A percentile compares a stretch with the other conserved stretches of the same genome.
Conservation (phyloP, 2,113 vertebrate species). For the Grammomys dolichurus region DNA sequence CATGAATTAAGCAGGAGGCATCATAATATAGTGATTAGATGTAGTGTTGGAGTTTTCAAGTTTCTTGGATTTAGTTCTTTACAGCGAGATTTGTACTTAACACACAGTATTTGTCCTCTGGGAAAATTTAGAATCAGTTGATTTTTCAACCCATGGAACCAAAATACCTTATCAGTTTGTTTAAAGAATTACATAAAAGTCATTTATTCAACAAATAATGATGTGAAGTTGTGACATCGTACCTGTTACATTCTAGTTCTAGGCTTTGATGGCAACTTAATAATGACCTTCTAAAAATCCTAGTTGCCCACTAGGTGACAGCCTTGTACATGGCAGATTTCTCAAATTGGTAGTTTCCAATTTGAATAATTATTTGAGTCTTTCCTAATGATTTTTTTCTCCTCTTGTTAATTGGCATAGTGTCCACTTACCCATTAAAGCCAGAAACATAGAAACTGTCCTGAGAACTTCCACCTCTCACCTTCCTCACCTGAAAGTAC, state of each 20-base stretch:
- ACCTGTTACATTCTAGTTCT: neutral
- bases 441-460: neutral
- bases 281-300: conserved; percentile 19
- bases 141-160: neutral
- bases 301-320: neutral
- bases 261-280: conserved; percentile 30
- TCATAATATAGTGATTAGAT: neutral
- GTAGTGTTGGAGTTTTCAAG: neutral
- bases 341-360: neutral
- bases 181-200: conserved; percentile 42
- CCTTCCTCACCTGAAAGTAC: neutral
- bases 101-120: conserved; percentile 1
- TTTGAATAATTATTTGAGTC: neutral
- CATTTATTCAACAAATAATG: neutral
- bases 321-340: neutral
- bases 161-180: conserved; percentile 27
- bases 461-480: neutral
- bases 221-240: conserved; percentile 29
- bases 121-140: conserved; percentile 15
- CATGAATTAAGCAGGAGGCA: neutral
- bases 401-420: neutral
- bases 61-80: neutral
- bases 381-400: neutral
- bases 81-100: neutral
- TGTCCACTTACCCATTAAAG: neutral